A percentile compares a stretch with the other conserved stretches of the same genome.
These are phyloP conservation scores for Pseudomyrmex sp. DNA, from an alignment of 1,140 invertebrate genomes.

Conservation along the genomic window DNA sequence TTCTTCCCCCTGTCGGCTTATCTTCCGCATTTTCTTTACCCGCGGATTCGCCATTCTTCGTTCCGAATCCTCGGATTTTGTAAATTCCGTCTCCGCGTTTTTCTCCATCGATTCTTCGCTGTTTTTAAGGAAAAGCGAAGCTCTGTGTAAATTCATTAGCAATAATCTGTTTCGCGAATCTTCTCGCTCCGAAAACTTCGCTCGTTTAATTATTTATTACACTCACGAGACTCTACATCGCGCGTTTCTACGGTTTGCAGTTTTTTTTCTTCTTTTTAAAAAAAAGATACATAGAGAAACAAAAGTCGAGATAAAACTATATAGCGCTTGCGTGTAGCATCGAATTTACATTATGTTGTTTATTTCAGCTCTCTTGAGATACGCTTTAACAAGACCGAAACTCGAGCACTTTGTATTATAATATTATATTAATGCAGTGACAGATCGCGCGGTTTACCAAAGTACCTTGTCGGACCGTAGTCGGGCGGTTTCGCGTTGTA, in stretches of 20 bases:
- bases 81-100: conserved; percentile 49
- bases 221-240: background rate
- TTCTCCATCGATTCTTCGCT: conserved; percentile 31
- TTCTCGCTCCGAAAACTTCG: background rate
- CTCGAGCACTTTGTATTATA: conserved; percentile 1
- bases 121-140: background rate
- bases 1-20: conserved; percentile 60
- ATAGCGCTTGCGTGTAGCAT: too few relatives aligned
- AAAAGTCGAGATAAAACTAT: too few relatives aligned
- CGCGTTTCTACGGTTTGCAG: too few relatives aligned
- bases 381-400: background rate
- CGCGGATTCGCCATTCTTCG: conserved; percentile 37
- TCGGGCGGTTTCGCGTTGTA: conserved; percentile 59
- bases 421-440: conserved; percentile 20
- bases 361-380: background rate
- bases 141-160: conserved; percentile 3
- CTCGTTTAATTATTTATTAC: conserved; percentile 13
- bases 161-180: conserved; percentile 3
- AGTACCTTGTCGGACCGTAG: conserved; percentile 56
- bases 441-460: conserved; percentile 37
- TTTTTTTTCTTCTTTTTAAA: too few relatives aligned
- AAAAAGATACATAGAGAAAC: too few relatives aligned
- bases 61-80: conserved; percentile 51
- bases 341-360: background rate
- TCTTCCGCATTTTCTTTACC: conserved; percentile 65